Conservation (phyloP, 2,797 vertebrate genomes). For the Darevskia mixta region DNA sequence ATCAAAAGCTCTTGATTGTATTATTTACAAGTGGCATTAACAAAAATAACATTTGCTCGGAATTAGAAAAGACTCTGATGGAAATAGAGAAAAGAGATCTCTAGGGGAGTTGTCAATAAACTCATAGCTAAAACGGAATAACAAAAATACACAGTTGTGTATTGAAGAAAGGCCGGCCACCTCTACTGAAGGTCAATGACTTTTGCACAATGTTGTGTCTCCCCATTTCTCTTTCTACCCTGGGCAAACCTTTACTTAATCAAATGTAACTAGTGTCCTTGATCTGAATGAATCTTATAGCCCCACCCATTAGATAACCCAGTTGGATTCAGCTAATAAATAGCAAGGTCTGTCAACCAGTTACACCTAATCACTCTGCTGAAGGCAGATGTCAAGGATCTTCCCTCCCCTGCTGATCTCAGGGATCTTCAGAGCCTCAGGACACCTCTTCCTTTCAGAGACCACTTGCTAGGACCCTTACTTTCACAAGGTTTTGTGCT, state of each 20-base stretch:
- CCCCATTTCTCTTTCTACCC: neutral
- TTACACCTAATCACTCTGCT: neutral
- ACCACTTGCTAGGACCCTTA: too few species aligned
- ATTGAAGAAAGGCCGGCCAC: neutral
- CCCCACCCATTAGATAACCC: neutral
- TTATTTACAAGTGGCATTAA: slow-evolving; percentile 25
- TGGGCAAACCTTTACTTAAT: neutral
- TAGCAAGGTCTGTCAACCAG: too few species aligned
- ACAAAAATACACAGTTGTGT: neutral
- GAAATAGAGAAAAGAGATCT: neutral
- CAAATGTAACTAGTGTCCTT: neutral
- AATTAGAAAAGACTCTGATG: neutral
- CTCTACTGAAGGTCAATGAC: neutral
- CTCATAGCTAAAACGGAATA: neutral
- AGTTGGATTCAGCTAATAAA: neutral
- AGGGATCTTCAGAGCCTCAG: too few species aligned
- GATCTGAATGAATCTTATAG: neutral
- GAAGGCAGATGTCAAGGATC: neutral
- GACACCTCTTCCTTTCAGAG: too few species aligned
- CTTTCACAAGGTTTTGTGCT: too few species aligned
- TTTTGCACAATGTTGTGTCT: too few species aligned
- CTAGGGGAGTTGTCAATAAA: neutral
- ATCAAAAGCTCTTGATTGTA: slow-evolving; percentile 27
- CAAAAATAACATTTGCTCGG: slow-evolving; percentile 27
- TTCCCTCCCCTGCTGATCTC: too few species aligned